These are phyloP conservation scores for Willowsia nigromaculata DNA, from an alignment of 2,888 invertebrate genomes.

Conservation along the genomic window DNA sequence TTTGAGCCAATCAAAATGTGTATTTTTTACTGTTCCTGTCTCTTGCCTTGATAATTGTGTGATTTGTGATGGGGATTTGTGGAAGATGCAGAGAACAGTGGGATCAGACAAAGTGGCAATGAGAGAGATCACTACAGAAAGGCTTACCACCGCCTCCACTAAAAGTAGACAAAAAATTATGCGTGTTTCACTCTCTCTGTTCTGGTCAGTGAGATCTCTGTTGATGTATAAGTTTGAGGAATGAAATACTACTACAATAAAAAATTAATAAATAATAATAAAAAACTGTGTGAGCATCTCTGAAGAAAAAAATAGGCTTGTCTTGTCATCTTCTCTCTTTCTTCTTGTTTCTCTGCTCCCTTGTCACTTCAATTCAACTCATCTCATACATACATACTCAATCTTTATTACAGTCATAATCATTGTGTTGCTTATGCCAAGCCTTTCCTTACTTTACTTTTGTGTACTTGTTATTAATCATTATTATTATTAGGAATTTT, in stretches of 20 bases:
- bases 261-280: constrained; percentile 45
- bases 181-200: background rate
- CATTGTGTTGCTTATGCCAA: background rate
- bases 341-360: background rate
- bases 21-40: background rate
- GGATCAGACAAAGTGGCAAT: background rate
- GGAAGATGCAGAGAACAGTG: background rate
- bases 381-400: background rate
- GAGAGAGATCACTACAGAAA: background rate
- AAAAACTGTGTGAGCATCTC: background rate
- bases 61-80: constrained; percentile 19
- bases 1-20: constrained; percentile 43
- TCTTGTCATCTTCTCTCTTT: background rate
- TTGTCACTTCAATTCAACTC: constrained; percentile 10
- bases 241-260: constrained; percentile 28
- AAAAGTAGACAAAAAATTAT: background rate
- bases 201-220: background rate
- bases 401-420: background rate
- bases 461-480: background rate
- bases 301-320: constrained; percentile 5
- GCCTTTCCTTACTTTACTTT: constrained; percentile 14
- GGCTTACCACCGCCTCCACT: background rate
- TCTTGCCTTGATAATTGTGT: constrained; percentile 41
- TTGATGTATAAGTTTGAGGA: background rate
- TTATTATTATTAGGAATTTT: background rate